Conservation (phyloP, 2,797 vertebrate genomes). For the Gambelia wislizenii region DNA sequence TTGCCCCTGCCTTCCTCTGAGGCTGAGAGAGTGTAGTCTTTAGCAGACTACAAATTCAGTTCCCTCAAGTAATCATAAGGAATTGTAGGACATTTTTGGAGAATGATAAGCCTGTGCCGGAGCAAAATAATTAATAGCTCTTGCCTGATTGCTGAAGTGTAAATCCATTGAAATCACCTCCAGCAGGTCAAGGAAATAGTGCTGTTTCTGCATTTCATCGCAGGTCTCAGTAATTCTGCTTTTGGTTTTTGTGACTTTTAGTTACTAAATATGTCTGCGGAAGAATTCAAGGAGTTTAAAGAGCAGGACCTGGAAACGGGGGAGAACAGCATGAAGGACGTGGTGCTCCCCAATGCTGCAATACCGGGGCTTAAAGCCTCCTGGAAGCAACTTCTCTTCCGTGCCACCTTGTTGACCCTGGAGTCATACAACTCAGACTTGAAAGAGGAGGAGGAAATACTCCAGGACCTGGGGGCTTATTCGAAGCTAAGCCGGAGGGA, state of each 20-base stretch:
- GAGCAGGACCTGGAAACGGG: conserved; percentile 83
- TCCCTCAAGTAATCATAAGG: not conserved
- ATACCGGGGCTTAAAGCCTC: conserved; percentile 79
- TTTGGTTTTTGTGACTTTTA: conserved; percentile 61
- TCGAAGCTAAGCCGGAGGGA: conserved; percentile 81
- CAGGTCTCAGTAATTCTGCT: not conserved
- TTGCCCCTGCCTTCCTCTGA: too few species aligned
- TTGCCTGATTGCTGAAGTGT: too few species aligned
- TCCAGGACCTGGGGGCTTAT: conserved; percentile 74
- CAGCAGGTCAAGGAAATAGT: too few species aligned
- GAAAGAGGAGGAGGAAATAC: conserved; percentile 78
- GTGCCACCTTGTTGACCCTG: conserved; percentile 81
- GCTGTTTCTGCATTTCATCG: not conserved
- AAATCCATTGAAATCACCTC: not conserved
- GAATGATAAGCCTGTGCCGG: not conserved
- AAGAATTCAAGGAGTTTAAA: conserved; percentile 87
- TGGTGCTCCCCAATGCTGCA: conserved; percentile 78
- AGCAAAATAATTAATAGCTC: too few species aligned
- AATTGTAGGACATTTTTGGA: not conserved
- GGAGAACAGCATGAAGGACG: conserved; percentile 68
- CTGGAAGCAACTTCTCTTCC: conserved; percentile 85
- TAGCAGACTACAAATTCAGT: not conserved
- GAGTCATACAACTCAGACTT: conserved; percentile 77
- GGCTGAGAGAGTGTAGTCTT: too few species aligned
- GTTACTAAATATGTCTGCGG: conserved; percentile 89